phyloP scores from a whole-genome alignment of 2,113 vertebrate species.

The Lasiurus cinereus region DNA sequence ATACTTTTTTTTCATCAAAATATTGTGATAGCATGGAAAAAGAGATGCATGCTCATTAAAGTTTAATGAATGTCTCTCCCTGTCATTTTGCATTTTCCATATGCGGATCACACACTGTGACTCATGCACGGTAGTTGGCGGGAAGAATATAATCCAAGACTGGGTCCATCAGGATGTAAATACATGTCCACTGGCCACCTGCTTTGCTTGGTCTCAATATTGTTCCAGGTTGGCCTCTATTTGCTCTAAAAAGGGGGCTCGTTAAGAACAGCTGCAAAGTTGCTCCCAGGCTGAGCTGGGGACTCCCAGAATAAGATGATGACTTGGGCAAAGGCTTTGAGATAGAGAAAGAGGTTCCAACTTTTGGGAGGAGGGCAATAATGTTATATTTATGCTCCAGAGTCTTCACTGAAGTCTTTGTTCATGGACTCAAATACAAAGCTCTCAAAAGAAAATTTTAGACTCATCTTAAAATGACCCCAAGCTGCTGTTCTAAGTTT shows the following conservation, averaged over 20 bases:
- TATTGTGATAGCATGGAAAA: constrained; percentile 75
- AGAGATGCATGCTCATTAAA: constrained; percentile 72
- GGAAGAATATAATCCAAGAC: not conserved
- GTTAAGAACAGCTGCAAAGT: not conserved
- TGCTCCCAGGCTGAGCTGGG: not conserved
- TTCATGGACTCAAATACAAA: not conserved
- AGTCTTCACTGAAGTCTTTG: not conserved
- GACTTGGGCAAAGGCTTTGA: not conserved
- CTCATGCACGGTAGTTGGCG: not conserved
- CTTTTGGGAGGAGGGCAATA: not conserved
- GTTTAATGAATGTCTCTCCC: constrained; percentile 66
- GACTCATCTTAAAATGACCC: not conserved
- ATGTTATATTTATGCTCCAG: not conserved
- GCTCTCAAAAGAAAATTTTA: not conserved
- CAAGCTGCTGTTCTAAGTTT: not conserved
- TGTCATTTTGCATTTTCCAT: constrained; percentile 13
- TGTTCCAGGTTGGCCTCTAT: not conserved
- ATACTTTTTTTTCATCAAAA: constrained; percentile 76
- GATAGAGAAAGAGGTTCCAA: not conserved
- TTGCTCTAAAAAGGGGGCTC: not conserved
- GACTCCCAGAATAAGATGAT: not conserved
- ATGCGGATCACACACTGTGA: constrained; percentile 29
- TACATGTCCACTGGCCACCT: not conserved
- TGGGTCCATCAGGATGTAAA: not conserved
- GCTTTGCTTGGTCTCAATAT: not conserved